Evolutionary conservation across 2,888 invertebrate genomes (phyloP).

Genomic region (Beris chalybata): DNA sequence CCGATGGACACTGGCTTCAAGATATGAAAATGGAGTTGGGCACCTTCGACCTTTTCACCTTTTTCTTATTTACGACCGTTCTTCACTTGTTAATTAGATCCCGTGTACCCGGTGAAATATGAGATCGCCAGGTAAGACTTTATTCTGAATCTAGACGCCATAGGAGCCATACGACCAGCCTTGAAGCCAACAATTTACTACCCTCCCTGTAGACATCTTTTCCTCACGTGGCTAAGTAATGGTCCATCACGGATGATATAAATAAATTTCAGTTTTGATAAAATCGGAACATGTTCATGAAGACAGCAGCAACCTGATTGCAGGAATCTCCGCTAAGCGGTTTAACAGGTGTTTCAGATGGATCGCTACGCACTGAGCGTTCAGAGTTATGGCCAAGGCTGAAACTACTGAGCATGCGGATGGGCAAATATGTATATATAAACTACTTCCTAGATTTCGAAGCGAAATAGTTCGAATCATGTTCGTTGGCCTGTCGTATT

Average conservation of each 20-base stretch:
- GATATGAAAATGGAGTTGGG: conserved; percentile 14
- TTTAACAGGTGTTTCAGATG: conserved; percentile 36
- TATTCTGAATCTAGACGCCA: neutral
- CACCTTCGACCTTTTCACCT: conserved; percentile 35
- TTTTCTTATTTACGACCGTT: conserved; percentile 33
- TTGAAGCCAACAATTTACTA: conserved; percentile 2
- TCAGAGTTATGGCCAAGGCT: conserved; percentile 25
- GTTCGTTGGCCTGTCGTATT: conserved; percentile 10
- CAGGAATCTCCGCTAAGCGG: conserved; percentile 14
- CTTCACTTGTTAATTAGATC: conserved; percentile 35
- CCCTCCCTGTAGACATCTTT: neutral
- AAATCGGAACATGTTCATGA: conserved; percentile 33
- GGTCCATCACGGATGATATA: conserved; percentile 37
- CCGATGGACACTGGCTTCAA: neutral
- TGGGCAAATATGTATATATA: neutral
- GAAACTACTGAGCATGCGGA: conserved; percentile 31
- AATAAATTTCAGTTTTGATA: conserved; percentile 36
- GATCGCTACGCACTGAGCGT: conserved; percentile 20
- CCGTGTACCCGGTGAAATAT: conserved; percentile 23
- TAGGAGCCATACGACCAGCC: conserved; percentile 8
- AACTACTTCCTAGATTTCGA: conserved; percentile 32
- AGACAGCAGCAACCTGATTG: conserved; percentile 18
- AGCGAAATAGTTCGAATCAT: conserved; percentile 30
- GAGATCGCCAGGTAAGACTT: neutral
- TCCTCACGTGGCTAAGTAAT: conserved; percentile 21